phyloP scores from a whole-genome alignment of 2,797 vertebrate genomes.

The Helostoma temminkii region DNA sequence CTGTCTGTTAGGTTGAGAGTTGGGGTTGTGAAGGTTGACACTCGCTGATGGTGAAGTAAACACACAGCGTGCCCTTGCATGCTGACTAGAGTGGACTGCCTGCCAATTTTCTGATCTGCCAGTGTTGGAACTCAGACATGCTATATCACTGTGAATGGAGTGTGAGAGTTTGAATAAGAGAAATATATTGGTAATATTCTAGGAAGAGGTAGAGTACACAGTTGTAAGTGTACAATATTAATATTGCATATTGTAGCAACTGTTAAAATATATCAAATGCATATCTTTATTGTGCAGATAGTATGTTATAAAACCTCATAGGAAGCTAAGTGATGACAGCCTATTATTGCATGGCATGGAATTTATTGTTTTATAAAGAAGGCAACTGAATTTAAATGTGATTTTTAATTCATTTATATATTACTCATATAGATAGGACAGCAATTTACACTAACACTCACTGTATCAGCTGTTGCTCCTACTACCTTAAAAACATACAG shows the following conservation, averaged over 20 bases:
- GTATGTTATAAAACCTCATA: not conserved
- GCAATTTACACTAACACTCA: too few relatives aligned
- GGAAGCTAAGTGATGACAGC: not conserved
- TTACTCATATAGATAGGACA: too few relatives aligned
- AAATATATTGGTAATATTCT: constrained; percentile 21
- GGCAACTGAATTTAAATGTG: too few relatives aligned
- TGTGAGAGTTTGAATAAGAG: constrained; percentile 28
- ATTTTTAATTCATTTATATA: too few relatives aligned
- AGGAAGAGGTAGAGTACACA: not conserved
- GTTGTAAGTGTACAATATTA: not conserved
- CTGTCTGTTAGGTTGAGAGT: constrained; percentile 72
- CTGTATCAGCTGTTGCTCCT: not conserved
- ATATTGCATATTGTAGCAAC: constrained; percentile 12
- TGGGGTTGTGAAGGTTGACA: constrained; percentile 73
- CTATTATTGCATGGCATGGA: too few relatives aligned
- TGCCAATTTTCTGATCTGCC: constrained; percentile 67
- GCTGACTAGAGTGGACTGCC: constrained; percentile 44
- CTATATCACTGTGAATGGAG: constrained; percentile 43
- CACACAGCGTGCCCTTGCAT: constrained; percentile 66
- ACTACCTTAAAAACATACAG: not conserved
- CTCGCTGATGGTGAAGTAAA: constrained; percentile 73
- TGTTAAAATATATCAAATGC: constrained; percentile 10
- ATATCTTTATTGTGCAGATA: not conserved
- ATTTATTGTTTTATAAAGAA: too few relatives aligned
- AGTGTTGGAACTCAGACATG: constrained; percentile 41